These are phyloP conservation scores for Ommatoiulus sabulosus DNA, from an alignment of 2,888 invertebrate genomes.

Conservation along the genomic window DNA sequence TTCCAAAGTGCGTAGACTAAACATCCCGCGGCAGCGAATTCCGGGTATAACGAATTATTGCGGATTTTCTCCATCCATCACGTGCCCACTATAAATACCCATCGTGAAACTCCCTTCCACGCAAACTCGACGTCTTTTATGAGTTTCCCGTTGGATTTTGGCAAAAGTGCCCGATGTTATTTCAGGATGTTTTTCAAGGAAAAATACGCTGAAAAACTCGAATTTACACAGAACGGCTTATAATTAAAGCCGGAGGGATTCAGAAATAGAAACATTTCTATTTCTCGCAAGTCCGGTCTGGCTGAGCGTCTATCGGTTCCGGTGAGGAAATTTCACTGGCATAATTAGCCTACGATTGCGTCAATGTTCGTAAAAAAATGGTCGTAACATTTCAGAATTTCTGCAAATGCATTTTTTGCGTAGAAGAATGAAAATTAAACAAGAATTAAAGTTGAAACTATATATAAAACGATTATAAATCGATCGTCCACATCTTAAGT, in stretches of 20 bases:
- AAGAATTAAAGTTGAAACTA: no score
- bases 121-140: constrained; percentile 25
- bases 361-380: neutral
- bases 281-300: neutral
- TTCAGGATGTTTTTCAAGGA: constrained; percentile 30
- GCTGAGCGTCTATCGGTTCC: neutral
- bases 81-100: constrained; percentile 26
- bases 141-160: constrained; percentile 23
- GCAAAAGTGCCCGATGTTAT: constrained; percentile 24
- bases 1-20: neutral
- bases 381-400: no score
- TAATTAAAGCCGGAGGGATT: neutral
- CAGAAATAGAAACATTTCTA: neutral
- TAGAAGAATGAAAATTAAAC: no score
- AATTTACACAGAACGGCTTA: constrained; percentile 3
- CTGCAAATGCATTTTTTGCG: no score
- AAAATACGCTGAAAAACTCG: constrained; percentile 8
- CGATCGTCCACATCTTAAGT: no score
- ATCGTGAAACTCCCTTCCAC: neutral
- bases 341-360: neutral
- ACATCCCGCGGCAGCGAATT: neutral
- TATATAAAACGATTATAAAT: no score
- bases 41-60: neutral
- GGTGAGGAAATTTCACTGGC: no score
- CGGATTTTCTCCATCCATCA: constrained; percentile 19